phyloP scores from a whole-genome alignment of 2,797 vertebrate genomes.

The Atherinosoma microstoma region DNA sequence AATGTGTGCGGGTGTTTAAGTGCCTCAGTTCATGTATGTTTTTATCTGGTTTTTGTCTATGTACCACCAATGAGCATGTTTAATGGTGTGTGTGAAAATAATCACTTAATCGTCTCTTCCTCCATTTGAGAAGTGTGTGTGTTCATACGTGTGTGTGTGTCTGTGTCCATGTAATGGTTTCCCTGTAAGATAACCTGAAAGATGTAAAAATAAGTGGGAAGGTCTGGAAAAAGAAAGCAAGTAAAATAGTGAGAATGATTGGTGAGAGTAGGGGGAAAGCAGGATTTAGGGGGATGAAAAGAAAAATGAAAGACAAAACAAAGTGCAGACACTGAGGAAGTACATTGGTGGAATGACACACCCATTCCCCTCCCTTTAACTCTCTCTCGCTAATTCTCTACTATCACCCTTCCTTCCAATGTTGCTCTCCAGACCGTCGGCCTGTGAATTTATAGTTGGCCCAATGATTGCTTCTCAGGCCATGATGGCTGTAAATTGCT shows the following conservation, averaged over 20 bases:
- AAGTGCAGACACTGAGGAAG: constrained; percentile 27
- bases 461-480: constrained; percentile 86
- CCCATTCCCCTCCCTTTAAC: constrained; percentile 55
- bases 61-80: constrained; percentile 76
- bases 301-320: constrained; percentile 31
- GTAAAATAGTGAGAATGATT: constrained; percentile 52
- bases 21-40: constrained; percentile 78
- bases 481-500: constrained; percentile 87
- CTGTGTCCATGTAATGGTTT: constrained; percentile 38
- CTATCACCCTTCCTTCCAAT: constrained; percentile 80
- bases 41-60: constrained; percentile 75
- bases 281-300: constrained; percentile 27
- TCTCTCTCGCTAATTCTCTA: constrained; percentile 76
- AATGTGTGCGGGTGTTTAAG: constrained; percentile 69
- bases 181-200: constrained; percentile 52
- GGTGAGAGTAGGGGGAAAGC: constrained; percentile 26
- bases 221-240: constrained; percentile 25
- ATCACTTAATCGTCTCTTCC: constrained; percentile 77
- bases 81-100: constrained; percentile 82
- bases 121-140: constrained; percentile 67
- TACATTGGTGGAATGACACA: constrained; percentile 46
- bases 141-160: constrained; percentile 40
- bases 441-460: constrained; percentile 86
- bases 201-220: constrained; percentile 37
- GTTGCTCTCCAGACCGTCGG: constrained; percentile 78